Conservation (phyloP, 2,113 vertebrate genomes). For the Ranitomeya imitator region DNA sequence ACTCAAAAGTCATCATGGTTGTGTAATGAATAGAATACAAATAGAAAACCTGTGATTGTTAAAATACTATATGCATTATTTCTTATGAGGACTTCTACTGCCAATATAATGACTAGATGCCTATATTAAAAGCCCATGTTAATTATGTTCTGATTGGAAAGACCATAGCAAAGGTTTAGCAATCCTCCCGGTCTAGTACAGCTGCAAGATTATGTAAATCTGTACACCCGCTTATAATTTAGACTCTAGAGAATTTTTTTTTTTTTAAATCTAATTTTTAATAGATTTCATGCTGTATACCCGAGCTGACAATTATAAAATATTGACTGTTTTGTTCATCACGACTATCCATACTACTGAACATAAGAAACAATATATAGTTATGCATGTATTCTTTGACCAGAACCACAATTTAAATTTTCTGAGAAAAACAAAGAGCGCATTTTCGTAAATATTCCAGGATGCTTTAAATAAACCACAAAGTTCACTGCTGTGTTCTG, state of each 20-base stretch:
- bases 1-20: too few relatives aligned
- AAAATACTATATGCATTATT: not conserved
- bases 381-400: not conserved
- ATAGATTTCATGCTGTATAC: too few relatives aligned
- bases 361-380: not conserved
- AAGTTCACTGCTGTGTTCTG: constrained; percentile 27
- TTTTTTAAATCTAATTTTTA: too few relatives aligned
- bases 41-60: not conserved
- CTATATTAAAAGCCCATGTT: not conserved
- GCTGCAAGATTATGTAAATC: not conserved
- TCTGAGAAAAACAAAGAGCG: not conserved
- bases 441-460: constrained; percentile 13
- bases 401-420: not conserved
- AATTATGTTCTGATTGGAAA: too few relatives aligned
- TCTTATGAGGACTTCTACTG: not conserved
- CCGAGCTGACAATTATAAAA: not conserved
- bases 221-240: not conserved
- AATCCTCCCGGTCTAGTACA: not conserved
- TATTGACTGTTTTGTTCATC: not conserved
- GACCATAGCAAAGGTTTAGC: too few relatives aligned
- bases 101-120: not conserved
- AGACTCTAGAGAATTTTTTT: too few relatives aligned
- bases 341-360: not conserved
- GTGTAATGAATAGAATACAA: too few relatives aligned
- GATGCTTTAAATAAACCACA: constrained; percentile 31